Conservation (phyloP, 2,888 invertebrate genomes). For the Himalopsyche kuldschensis region DNA sequence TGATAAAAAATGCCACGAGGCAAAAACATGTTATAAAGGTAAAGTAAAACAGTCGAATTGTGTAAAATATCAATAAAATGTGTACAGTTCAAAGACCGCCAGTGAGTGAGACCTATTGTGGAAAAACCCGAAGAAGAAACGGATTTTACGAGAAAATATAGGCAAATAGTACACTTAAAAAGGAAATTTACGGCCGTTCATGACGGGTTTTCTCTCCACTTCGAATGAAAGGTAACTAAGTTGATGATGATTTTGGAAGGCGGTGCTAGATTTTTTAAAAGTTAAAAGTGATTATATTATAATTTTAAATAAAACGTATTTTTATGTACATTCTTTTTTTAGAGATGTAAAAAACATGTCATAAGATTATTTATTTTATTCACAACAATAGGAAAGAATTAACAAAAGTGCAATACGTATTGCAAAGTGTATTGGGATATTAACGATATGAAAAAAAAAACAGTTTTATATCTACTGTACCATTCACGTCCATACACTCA, state of each 20-base stretch:
- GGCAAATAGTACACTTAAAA: conserved; percentile 5
- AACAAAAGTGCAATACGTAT: too few species aligned
- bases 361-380: too few species aligned
- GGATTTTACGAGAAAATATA: conserved; percentile 3
- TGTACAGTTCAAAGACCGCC: neutral
- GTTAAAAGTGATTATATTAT: neutral
- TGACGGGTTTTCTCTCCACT: neutral
- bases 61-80: too few species aligned
- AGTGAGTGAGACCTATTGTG: neutral
- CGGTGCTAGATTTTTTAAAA: neutral
- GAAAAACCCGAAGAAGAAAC: neutral
- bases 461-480: too few species aligned
- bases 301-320: neutral
- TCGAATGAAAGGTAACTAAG: neutral
- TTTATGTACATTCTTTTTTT: neutral
- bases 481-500: too few species aligned
- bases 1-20: too few species aligned
- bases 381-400: too few species aligned
- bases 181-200: conserved; percentile 4
- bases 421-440: too few species aligned
- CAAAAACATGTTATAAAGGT: too few species aligned
- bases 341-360: too few species aligned
- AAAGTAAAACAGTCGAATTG: too few species aligned
- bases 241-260: neutral
- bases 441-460: too few species aligned